Percentiles rank a stretch among this genome's conserved stretches.
Evolutionary conservation across 2,888 invertebrate species (phyloP).

Genomic region (Allygus modestus): DNA sequence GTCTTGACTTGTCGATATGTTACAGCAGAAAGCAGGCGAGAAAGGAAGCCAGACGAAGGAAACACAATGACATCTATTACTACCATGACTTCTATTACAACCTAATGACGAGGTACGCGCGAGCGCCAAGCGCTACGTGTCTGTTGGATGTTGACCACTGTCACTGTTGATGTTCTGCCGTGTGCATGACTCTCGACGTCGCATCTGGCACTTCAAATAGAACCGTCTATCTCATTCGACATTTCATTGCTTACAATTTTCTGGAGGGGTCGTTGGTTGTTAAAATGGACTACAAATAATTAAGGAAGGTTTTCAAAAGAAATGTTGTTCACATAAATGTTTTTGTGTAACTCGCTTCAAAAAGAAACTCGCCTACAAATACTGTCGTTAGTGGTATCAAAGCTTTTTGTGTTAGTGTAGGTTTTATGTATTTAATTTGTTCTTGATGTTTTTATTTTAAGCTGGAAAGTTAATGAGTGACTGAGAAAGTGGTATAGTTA

Average conservation of each 20-base stretch:
- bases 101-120: slow-evolving; percentile 16
- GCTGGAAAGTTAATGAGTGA: no score
- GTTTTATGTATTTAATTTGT: not conserved
- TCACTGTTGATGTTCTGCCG: slow-evolving; percentile 31
- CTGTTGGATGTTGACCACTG: slow-evolving; percentile 16
- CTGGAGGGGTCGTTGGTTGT: not conserved
- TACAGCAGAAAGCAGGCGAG: slow-evolving; percentile 15
- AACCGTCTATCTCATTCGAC: not conserved
- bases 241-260: not conserved
- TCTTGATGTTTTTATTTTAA: not conserved
- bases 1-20: slow-evolving; percentile 26
- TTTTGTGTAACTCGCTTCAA: not conserved
- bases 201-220: not conserved
- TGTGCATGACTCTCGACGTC: slow-evolving; percentile 5
- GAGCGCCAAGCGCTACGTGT: not conserved
- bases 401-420: slow-evolving; percentile 22
- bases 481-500: no score
- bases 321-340: not conserved
- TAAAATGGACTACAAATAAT: no score
- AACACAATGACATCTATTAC: slow-evolving; percentile 5
- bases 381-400: not conserved
- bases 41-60: not conserved
- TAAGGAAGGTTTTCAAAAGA: no score
- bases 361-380: not conserved
- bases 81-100: slow-evolving; percentile 43